A percentile compares a stretch with the other conserved stretches of the same genome.
These are phyloP conservation scores for Camelus bactrianus DNA, from an alignment of 2,113 vertebrate genomes.

Conservation along the genomic window DNA sequence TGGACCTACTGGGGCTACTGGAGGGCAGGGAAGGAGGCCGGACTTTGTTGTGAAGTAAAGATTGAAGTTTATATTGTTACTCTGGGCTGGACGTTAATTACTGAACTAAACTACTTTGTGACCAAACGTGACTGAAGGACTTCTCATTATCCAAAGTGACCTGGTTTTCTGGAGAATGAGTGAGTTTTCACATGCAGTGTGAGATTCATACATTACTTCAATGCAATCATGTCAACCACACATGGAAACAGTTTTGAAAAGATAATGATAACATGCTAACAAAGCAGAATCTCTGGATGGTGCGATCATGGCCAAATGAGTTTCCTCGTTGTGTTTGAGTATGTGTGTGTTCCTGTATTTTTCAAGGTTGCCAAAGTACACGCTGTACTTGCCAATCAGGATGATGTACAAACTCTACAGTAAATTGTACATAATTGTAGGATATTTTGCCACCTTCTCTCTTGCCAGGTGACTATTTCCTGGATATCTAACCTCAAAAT, in stretches of 20 bases:
- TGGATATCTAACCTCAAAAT: slow-evolving; percentile 35
- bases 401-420: background rate
- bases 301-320: background rate
- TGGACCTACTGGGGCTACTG: background rate
- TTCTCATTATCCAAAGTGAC: background rate
- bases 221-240: background rate
- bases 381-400: background rate
- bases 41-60: background rate
- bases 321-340: background rate
- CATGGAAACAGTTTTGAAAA: background rate
- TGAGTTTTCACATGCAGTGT: background rate
- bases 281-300: background rate
- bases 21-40: fast-evolving
- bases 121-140: background rate
- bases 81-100: background rate
- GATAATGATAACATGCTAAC: background rate
- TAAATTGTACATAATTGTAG: slow-evolving; percentile 6
- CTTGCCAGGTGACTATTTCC: slow-evolving; percentile 37
- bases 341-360: background rate
- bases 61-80: background rate
- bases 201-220: background rate
- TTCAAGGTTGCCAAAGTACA: background rate
- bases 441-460: slow-evolving; percentile 19
- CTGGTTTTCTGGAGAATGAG: background rate
- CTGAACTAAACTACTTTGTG: background rate